Base-by-base conservation (phyloP, 2,888 invertebrate genomes). In the Boloria euphrosyne region DNA sequence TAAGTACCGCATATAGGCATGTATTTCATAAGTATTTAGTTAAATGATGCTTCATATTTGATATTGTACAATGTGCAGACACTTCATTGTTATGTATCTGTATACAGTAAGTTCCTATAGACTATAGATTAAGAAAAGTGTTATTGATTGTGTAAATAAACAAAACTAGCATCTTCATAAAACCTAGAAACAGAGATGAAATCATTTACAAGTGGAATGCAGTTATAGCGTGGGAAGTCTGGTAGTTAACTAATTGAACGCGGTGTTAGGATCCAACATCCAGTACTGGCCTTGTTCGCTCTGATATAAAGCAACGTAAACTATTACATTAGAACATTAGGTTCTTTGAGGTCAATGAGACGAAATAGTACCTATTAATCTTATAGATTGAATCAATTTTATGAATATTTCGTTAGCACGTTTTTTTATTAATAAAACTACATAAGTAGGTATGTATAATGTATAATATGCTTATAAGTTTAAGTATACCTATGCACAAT, bases 181-280 rank as follows among this genome's bases (percentile, higher is more conserved):
- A 65, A 71, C 60, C 66, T 72, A 67, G 68, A 59, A 67, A 69
- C 66, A 59, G 63, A 70, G 65, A 75, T 74, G 74, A 74, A 78
- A 74, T 77, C 74, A 74, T 72, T 70, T 53, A 59, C 59, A 58
- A 64, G 70, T 69, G 76, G 77, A 76, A 78, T 77, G 75, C 76
- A 74, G 73, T 74, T 73, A 73, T 74, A 75, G 85, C 88, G 89
- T 89, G 89, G 89, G 89, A 87, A 85, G 88, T 75, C 78, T 78
- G 78, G 78, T 80, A 80, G 84, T 88, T 86, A 82, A 86, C 82
- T 86, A 88, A 89, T 88, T 89, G 86, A 85, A 80, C 77, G 76
- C 75, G 67, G 78, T 78, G 77, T 80, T 78, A 78, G 58, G 79
- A 78, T 78, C 76, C 74, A 78, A 76, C 74, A 78, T 74, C 68